phyloP scores from a whole-genome alignment of 2,888 invertebrate species.

The Pollenia angustigena region DNA sequence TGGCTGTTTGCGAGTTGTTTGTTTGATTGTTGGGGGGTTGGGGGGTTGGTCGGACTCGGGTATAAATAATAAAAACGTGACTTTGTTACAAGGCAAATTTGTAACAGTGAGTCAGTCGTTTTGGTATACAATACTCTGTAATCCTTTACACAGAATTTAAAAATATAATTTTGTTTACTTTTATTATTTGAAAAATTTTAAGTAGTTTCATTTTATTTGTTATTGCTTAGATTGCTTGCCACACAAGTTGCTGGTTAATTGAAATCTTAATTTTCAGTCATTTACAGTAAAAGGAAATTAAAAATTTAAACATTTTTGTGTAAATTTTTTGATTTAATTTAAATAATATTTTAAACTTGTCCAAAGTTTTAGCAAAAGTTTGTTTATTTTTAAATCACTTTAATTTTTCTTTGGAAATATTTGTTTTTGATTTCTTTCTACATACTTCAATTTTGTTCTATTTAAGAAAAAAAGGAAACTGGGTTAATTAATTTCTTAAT shows the following conservation, averaged over 20 bases:
- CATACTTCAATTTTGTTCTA: not conserved
- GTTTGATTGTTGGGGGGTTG: not conserved
- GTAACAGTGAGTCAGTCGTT: not conserved
- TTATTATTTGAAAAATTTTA: no score
- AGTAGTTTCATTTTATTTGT: not conserved
- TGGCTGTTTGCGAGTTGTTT: not conserved
- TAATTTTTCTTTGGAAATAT: no score
- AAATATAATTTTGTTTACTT: not conserved
- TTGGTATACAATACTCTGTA: not conserved
- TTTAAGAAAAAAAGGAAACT: not conserved
- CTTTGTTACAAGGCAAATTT: constrained; percentile 3
- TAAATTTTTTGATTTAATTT: no score
- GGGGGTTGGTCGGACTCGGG: no score
- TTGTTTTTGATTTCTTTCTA: not conserved
- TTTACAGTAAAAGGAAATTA: not conserved
- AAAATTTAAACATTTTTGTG: not conserved
- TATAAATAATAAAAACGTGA: constrained; percentile 1
- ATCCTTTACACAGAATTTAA: not conserved
- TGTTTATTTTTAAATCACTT: no score
- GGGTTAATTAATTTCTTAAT: constrained; percentile 21
- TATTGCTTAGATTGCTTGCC: not conserved
- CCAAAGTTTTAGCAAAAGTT: no score
- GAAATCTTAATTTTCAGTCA: not conserved
- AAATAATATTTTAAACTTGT: no score
- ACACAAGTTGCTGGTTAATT: constrained; percentile 8